Evolutionary conservation across 2,797 vertebrate species (phyloP), one percentile per base, ranked within the genome.

Genomic region (Setipinna tenuifilis): DNA sequence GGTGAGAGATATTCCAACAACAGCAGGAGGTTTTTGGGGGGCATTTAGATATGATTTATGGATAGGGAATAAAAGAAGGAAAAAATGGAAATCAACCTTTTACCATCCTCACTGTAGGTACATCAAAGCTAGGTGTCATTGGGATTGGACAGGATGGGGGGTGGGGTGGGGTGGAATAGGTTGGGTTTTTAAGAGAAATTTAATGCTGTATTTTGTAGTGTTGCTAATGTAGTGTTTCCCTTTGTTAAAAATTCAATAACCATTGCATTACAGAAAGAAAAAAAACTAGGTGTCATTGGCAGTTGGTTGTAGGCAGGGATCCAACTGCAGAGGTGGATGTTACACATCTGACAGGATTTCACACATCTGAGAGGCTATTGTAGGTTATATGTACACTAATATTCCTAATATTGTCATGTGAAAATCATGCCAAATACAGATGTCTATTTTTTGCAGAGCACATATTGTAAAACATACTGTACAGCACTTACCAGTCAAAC

Each of bases 1-100:
- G 97, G 98, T 99, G 88, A 94, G 94, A 2, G 58, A 14, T 71
- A 14, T n/a, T n/a, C n/a, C 35, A 41, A 41, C 35, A 41, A 41
- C 35, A 41, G 5, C 35, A 41, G 35, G 35, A 41, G 35, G 2
- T 41, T 41, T 41, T 41, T 41, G 35, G 35, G 35, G 35, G n/a
- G n/a, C n/a, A n/a, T 41, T 41, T 41, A 41, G 35, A 5, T 41
- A 5, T 41, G 35, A 41, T 5, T 41, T 5, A 2, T 41, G 35
- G 35, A 41, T 41, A 41, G 35, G 35, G 5, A 41, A 41, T 41
- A 41, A 41, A 41, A 41, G 35, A 41, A 41, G n/a, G n/a, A n/a
- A n/a, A n/a, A n/a, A n/a, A n/a, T n/a, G n/a, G n/a, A 41, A 41
- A 2, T 28, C 0, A 28, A 28, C 23, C 62, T 16, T 54, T 68